Conservation (phyloP, 2,797 vertebrate species). For the Pangasius sanitwongsei region DNA sequence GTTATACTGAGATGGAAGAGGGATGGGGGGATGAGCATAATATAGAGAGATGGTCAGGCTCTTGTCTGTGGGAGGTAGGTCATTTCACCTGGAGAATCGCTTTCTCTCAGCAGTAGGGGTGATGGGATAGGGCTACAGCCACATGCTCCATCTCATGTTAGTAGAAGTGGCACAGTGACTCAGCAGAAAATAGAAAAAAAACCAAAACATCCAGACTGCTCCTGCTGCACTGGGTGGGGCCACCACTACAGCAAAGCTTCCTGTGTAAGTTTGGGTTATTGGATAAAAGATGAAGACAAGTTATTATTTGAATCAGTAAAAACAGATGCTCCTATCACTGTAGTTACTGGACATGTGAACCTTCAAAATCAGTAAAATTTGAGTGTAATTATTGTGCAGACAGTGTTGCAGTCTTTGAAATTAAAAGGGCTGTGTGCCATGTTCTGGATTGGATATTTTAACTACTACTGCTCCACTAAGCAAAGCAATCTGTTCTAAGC, state of each 20-base stretch:
- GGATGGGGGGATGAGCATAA: conserved; percentile 31
- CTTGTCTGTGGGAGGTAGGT: conserved; percentile 46
- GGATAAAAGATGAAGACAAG: not conserved
- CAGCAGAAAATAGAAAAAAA: conserved; percentile 42
- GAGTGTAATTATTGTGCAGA: not conserved
- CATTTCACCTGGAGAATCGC: conserved; percentile 50
- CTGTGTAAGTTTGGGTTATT: not conserved
- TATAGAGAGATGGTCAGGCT: conserved; percentile 30
- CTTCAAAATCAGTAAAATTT: not conserved
- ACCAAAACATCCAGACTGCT: conserved; percentile 9
- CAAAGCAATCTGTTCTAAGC: not conserved
- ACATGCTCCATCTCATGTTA: conserved; percentile 33
- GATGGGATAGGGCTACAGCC: conserved; percentile 17
- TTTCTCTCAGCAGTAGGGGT: conserved; percentile 41
- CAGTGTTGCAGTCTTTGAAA: not conserved
- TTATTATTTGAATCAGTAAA: conserved; percentile 21
- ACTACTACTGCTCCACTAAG: not conserved
- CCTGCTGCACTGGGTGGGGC: conserved; percentile 4
- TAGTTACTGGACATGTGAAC: not conserved
- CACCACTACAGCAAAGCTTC: not conserved
- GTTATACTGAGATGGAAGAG: conserved; percentile 36
- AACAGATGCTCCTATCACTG: not conserved
- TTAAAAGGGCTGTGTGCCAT: not conserved
- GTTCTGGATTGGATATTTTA: not conserved
- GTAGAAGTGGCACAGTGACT: conserved; percentile 45